Conservation (phyloP, 2,113 vertebrate genomes). For the Columba livia region DNA sequence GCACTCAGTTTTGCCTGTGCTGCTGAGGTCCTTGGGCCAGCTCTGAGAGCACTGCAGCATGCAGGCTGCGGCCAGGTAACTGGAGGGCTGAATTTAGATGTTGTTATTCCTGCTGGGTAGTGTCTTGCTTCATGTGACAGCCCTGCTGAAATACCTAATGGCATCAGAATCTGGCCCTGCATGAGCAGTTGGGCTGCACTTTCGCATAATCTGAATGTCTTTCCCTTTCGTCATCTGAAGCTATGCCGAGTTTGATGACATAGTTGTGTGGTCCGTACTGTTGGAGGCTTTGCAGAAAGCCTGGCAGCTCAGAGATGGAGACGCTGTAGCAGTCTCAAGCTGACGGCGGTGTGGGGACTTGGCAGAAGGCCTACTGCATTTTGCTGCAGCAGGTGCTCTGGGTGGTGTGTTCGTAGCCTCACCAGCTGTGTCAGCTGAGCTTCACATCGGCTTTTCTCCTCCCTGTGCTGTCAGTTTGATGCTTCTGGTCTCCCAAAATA, state of each 20-base stretch:
- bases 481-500: neutral
- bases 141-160: accelerated
- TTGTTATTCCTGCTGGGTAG: neutral
- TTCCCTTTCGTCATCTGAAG: neutral
- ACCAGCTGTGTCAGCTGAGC: neutral
- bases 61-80: neutral
- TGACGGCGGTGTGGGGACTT: accelerated
- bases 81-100: neutral
- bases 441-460: neutral
- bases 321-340: neutral
- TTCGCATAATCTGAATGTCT: neutral
- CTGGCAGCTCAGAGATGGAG: accelerated
- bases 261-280: neutral
- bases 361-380: neutral
- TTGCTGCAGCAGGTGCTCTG: neutral
- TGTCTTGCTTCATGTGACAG: neutral
- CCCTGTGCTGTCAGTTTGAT: neutral
- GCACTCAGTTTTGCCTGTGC: neutral
- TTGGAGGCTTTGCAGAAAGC: neutral
- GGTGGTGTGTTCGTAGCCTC: neutral
- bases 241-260: neutral
- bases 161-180: neutral
- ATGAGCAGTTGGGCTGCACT: neutral
- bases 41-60: neutral
- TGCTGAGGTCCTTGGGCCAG: neutral